These are phyloP conservation scores for Scaptomyza tumidula DNA, from an alignment of 2,888 invertebrate species.

Conservation along the genomic window DNA sequence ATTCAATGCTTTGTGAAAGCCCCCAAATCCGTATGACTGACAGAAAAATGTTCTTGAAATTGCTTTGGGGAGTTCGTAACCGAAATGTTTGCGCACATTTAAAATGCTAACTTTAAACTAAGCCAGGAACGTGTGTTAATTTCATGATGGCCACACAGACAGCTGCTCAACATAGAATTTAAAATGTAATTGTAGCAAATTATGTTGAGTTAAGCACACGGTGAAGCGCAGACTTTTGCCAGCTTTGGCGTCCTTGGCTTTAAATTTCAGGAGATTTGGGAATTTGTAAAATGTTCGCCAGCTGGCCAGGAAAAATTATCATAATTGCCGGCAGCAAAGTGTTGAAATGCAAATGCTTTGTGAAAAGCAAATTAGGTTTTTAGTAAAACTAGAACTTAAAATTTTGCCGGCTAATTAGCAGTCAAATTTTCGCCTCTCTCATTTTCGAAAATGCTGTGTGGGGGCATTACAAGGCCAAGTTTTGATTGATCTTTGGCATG, in stretches of 20 bases:
- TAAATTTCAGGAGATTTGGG: conserved; percentile 59
- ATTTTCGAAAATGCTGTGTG: conserved; percentile 30
- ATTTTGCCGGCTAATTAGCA: conserved; percentile 53
- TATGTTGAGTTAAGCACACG: conserved; percentile 50
- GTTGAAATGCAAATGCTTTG: conserved; percentile 48
- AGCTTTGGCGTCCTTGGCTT: conserved; percentile 47
- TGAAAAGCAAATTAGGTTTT: conserved; percentile 23
- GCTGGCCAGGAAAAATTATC: conserved; percentile 65
- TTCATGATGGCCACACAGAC: conserved; percentile 25
- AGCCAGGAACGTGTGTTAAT: conserved; percentile 22
- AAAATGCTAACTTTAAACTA: background rate
- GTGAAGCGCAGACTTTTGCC: conserved; percentile 4
- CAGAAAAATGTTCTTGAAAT: background rate
- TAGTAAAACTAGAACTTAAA: conserved; percentile 17
- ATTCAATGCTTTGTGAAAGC: background rate
- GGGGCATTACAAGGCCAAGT: conserved; percentile 24
- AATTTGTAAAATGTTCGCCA: conserved; percentile 66
- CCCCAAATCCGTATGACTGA: background rate
- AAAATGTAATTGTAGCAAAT: conserved; percentile 67
- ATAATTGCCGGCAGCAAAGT: conserved; percentile 57
- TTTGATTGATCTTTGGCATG: conserved; percentile 42
- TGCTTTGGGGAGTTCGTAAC: background rate
- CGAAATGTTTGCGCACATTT: background rate
- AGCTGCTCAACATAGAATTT: conserved; percentile 40
- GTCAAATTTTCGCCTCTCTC: conserved; percentile 18